Evolutionary conservation across 2,888 invertebrate genomes (phyloP).

Genomic region (Leptogaster cylindrica): DNA sequence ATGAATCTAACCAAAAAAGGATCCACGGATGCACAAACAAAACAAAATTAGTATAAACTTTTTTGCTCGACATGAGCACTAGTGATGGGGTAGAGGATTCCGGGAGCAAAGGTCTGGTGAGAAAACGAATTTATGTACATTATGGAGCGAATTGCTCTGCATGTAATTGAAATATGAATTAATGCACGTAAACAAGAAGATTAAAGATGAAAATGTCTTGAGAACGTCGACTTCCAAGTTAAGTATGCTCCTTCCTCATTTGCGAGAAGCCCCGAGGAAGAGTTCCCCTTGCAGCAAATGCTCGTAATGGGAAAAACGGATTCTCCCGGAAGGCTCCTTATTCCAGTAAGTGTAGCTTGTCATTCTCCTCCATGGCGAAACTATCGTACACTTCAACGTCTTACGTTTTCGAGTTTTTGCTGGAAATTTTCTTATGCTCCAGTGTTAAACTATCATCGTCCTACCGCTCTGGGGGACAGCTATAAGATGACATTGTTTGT

Average conservation of each 20-base stretch:
- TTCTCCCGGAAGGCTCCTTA: not conserved
- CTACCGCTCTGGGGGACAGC: not conserved
- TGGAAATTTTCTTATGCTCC: not conserved
- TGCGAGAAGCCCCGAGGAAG: not conserved
- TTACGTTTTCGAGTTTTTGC: constrained; percentile 6
- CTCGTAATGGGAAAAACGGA: constrained; percentile 5
- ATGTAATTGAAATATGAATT: not conserved
- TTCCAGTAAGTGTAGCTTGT: constrained; percentile 20
- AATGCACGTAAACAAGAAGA: not conserved
- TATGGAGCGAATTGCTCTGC: not conserved
- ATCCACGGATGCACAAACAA: no score
- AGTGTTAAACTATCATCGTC: not conserved
- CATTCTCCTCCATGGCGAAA: not conserved
- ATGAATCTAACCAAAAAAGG: no score
- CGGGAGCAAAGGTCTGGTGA: no score
- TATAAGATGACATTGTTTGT: constrained; percentile 10
- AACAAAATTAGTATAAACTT: no score
- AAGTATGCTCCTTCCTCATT: constrained; percentile 21
- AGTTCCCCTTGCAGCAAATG: constrained; percentile 2
- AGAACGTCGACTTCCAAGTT: not conserved
- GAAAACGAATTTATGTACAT: no score
- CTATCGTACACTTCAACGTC: not conserved
- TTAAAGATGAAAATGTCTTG: not conserved
- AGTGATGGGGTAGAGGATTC: no score
- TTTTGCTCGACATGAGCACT: no score